Evolutionary conservation across 1,140 invertebrate genomes (phyloP), one percentile per base, ranked within the genome.

Genomic region (Bombus waltoni): DNA sequence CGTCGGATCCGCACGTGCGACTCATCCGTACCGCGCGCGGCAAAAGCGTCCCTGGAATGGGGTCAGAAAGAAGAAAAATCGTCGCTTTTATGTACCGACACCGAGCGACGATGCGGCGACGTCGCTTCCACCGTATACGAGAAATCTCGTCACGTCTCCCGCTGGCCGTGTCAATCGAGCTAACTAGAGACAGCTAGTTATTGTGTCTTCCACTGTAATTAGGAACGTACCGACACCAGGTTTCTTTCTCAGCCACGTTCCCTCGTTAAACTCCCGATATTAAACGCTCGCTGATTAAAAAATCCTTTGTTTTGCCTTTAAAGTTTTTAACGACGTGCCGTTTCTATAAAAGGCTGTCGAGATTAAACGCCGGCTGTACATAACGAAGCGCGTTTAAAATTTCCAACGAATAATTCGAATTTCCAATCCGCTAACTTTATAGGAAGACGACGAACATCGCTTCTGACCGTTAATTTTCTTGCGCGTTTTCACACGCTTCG

Each of bases 31-130:
- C n/a, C 74, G 74, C 66, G 59, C 59, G 79, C 28, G 42, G 57
- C 68, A 72, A 68, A 72, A 80, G 68, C 77, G 76, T 53, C 77
- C 28, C 9, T 25, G 84, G 84, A 86, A 86, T 86, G 84, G 79
- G 84, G 84, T 86, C 84, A 86, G 79, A 86, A 75, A 44, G 25
- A 72, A 86, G 72, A 68, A 81, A 74, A 81, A 79, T 71, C 75
- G 47, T 3, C 9, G 75, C 75, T 71, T 83, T 83, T 70, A 77
- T 70, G 82, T 53, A 59, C 74, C 80, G 80, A 74, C 80, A 5
- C 18, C 47, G 47, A 53, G 18, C 47, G 47, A 53, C 47, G 47
- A 53, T 22, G 18, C 47, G 47, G 18, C 47, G 18, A 53, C 47
- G 47, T 53, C 47, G 47, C 47, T 53, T 53, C 47, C 18, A 53